These are phyloP conservation scores for Scaptomyza flava DNA, from an alignment of 2,888 invertebrate genomes.

Conservation along the genomic window DNA sequence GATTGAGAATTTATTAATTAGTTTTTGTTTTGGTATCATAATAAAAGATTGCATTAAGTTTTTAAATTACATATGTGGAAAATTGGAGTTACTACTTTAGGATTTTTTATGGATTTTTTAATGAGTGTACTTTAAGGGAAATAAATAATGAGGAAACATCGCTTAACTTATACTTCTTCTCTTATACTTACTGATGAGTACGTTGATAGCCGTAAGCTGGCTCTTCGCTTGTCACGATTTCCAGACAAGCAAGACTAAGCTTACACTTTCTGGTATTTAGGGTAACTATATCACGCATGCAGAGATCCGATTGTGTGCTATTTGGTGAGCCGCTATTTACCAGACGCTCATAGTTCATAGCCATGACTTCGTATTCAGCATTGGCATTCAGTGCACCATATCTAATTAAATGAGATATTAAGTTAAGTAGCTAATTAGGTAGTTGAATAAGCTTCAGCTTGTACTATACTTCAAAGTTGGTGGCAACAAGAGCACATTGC, in stretches of 20 bases:
- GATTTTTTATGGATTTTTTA: no score
- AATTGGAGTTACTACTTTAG: no score
- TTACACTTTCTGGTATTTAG: constrained; percentile 55
- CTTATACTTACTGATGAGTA: constrained; percentile 80
- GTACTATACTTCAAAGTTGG: constrained; percentile 51
- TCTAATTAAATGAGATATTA: constrained; percentile 15
- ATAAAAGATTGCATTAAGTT: no score
- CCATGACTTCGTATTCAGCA: constrained; percentile 69
- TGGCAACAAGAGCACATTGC: constrained; percentile 63
- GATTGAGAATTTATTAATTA: not conserved
- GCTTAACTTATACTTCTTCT: no score
- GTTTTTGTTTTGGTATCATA: no score
- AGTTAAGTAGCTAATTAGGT: constrained; percentile 1
- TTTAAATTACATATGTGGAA: no score
- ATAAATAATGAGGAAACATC: no score
- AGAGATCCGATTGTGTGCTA: constrained; percentile 67
- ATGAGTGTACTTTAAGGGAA: no score
- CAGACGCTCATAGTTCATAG: constrained; percentile 60
- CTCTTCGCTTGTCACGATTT: constrained; percentile 66
- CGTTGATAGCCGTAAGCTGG: constrained; percentile 81
- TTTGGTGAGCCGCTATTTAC: constrained; percentile 66
- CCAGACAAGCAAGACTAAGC: constrained; percentile 63
- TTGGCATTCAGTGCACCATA: constrained; percentile 72
- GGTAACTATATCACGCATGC: constrained; percentile 66
- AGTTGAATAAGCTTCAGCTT: constrained; percentile 1